These are phyloP conservation scores for Coelopa frigida DNA, from an alignment of 1,140 invertebrate genomes.

Conservation along the genomic window DNA sequence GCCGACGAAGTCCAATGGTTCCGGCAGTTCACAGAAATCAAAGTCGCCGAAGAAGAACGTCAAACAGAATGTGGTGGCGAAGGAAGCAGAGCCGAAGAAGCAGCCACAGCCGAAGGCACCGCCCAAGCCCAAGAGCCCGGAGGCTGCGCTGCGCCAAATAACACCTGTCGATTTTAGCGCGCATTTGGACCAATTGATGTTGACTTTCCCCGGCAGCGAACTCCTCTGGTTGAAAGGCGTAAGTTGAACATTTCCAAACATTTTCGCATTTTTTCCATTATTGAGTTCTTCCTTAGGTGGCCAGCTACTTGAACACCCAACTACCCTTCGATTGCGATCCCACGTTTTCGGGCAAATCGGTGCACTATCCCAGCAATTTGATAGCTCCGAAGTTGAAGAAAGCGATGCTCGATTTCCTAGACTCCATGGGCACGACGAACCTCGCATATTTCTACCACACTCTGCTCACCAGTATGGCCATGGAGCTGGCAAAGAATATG, in stretches of 20 bases:
- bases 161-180: slow-evolving; percentile 28
- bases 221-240: slow-evolving; percentile 36
- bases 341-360: slow-evolving; percentile 32
- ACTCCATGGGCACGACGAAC: slow-evolving; percentile 47
- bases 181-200: slow-evolving; percentile 29
- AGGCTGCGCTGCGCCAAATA: slow-evolving; percentile 50
- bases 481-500: slow-evolving; percentile 33
- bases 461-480: slow-evolving; percentile 52
- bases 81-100: slow-evolving; percentile 18
- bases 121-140: slow-evolving; percentile 59
- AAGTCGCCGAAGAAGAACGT: slow-evolving; percentile 49
- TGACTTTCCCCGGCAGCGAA: slow-evolving; percentile 29
- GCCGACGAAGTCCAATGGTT: slow-evolving; percentile 9
- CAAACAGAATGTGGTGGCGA: slow-evolving; percentile 13
- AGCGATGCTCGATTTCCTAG: slow-evolving; percentile 33
- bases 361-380: slow-evolving; percentile 33
- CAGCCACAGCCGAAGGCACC: slow-evolving; percentile 41
- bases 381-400: slow-evolving; percentile 20
- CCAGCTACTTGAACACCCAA: slow-evolving; percentile 24
- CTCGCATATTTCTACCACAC: slow-evolving; percentile 54
- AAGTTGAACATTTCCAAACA: too few species aligned
- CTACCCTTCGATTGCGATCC: slow-evolving; percentile 34
- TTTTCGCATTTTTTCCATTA: slow-evolving; percentile 1
- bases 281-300: slow-evolving; percentile 4
- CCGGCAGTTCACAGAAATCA: slow-evolving; percentile 36